phyloP scores from a whole-genome alignment of 1,140 invertebrate genomes.

The Ectropis grisescens region DNA sequence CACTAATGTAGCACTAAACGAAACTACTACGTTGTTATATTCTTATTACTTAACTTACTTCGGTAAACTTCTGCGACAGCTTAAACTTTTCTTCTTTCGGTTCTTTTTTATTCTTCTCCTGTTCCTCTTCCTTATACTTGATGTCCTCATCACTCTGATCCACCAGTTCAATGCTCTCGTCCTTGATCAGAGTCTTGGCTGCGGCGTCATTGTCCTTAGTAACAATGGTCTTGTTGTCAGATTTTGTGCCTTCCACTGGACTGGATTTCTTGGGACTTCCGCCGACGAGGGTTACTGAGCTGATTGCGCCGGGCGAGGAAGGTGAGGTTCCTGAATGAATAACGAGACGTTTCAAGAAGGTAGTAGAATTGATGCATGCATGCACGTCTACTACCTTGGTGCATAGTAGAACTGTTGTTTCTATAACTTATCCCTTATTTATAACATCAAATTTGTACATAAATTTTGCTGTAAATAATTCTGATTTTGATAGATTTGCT shows the following conservation, averaged over 20 bases:
- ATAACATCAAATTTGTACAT: too few species aligned
- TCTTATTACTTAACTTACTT: too few species aligned
- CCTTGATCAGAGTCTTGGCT: slow-evolving; percentile 33
- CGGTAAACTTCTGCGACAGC: slow-evolving; percentile 54
- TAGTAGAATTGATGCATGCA: too few species aligned
- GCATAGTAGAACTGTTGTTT: too few species aligned
- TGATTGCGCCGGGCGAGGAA: slow-evolving; percentile 80
- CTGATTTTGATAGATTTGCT: too few species aligned
- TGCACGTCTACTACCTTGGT: too few species aligned
- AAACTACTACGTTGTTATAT: too few species aligned
- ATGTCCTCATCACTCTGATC: slow-evolving; percentile 56
- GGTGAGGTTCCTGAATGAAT: slow-evolving; percentile 46
- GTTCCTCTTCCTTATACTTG: slow-evolving; percentile 54
- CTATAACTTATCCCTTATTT: too few species aligned
- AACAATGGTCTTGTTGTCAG: slow-evolving; percentile 22
- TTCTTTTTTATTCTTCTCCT: slow-evolving; percentile 46
- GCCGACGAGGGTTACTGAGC: slow-evolving; percentile 79
- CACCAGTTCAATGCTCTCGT: slow-evolving; percentile 58
- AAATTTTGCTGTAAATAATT: too few species aligned
- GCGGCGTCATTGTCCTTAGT: slow-evolving; percentile 40
- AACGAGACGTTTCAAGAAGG: slow-evolving; percentile 4
- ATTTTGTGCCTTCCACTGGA: slow-evolving; percentile 26
- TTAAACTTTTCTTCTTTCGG: slow-evolving; percentile 49
- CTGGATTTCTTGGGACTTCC: slow-evolving; percentile 60
- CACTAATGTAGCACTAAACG: too few species aligned